Base-by-base conservation (phyloP, 92 coral and sea anemone species). In the Montipora capitata region DNA sequence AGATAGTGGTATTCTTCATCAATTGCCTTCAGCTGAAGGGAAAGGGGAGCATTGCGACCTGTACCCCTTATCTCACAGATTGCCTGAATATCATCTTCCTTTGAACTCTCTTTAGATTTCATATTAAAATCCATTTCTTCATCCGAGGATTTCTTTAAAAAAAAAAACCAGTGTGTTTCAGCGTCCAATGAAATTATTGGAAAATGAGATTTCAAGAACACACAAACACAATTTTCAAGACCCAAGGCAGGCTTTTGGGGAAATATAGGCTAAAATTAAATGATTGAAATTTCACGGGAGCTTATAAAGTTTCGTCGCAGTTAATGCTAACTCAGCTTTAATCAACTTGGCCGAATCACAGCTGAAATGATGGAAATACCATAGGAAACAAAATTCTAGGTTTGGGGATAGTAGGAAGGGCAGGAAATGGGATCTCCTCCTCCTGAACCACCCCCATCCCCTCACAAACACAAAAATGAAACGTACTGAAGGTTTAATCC, bases 21-120 rank as follows among this genome's bases (percentile, higher is more conserved):
- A 35, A 97, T 94, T 11, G 98, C 99, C 87, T 97, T 97, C 41
- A 97, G 92, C 83, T 97, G 99, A 40, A 91, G 85, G 10, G 91
- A 90, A 1, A 97, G 91, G 20, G 98, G 97, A 2, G 99, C 97
- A 78, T 94, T 94, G 44, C 96, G 74, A 0, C 98, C 98, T 10
- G 93, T 92, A 57, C 99, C 99, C 61, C 97, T 94, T 88, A 92
- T 85, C 90, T 97, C 99, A 85, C 99, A 97, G 38, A 97, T 88
- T 41, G 99, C 98, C 78, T 97, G 98, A 61, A 95, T 94, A 57
- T 97, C 99, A 79, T 97, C 99, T 68, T 95, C 99, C 84, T 95
- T 92, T 49, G 98, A 93, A 72, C 99, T 97, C 67, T 95, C 97
- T 59, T 94, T 96, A 59, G 98, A 95, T 69, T 94, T 93, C 68